Conservation (phyloP, 2,797 vertebrate species). For the Brotula barbata region DNA sequence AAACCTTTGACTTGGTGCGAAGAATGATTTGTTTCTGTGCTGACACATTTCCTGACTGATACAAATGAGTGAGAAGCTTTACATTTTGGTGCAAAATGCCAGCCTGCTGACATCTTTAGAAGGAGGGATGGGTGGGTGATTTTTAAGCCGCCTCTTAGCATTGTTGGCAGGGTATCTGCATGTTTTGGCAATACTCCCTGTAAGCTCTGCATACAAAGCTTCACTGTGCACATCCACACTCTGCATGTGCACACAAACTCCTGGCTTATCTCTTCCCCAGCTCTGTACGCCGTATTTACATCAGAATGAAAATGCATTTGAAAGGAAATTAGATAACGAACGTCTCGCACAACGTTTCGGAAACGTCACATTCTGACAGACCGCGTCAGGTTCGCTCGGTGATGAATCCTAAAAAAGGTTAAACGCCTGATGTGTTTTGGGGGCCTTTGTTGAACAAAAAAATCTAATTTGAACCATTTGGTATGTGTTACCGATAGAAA, state of each 20-base stretch:
- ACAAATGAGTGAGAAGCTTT: conserved; percentile 52
- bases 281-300: conserved; percentile 40
- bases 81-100: conserved; percentile 38
- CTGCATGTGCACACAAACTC: conserved; percentile 37
- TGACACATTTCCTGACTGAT: conserved; percentile 39
- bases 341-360: conserved; percentile 1
- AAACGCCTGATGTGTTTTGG: conserved; percentile 7
- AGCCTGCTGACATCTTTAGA: conserved; percentile 35
- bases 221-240: conserved; percentile 32
- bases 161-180: conserved; percentile 60
- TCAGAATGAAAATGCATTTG: conserved; percentile 44
- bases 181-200: conserved; percentile 58
- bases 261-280: conserved; percentile 36
- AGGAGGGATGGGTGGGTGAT: conserved; percentile 10
- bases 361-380: not conserved
- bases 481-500: no score
- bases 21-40: conserved; percentile 49
- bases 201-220: conserved; percentile 55
- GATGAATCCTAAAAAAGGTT: conserved; percentile 9
- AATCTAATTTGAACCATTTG: no score
- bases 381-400: not conserved
- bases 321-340: conserved; percentile 38
- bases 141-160: conserved; percentile 62
- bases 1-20: conserved; percentile 28
- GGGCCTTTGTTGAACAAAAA: not conserved